phyloP scores from a whole-genome alignment of 2,888 invertebrate species.

The Diploptera punctata region DNA sequence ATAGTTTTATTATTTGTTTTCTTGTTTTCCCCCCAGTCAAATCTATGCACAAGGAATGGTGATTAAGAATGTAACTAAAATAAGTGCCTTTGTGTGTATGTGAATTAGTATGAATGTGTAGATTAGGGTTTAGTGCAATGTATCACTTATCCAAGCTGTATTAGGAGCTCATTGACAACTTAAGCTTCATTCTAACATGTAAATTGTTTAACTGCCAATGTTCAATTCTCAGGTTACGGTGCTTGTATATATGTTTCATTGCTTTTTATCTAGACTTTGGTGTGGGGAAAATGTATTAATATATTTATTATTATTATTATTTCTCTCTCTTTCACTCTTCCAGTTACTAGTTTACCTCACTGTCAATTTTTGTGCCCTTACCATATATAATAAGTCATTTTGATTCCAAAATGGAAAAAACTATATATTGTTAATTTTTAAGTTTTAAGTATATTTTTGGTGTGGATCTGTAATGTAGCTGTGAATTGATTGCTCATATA shows the following conservation, averaged over 20 bases:
- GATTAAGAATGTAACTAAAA: background rate
- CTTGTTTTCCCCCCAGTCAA: background rate
- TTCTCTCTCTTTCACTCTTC: constrained; percentile 16
- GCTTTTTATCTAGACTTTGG: constrained; percentile 11
- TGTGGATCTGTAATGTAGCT: constrained; percentile 17
- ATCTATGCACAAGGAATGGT: constrained; percentile 10
- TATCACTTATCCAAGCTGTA: background rate
- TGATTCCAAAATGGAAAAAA: background rate
- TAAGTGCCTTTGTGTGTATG: constrained; percentile 26
- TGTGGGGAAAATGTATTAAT: constrained; percentile 20
- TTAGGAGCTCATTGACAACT: constrained; percentile 3
- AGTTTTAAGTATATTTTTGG: background rate
- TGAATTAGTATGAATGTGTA: constrained; percentile 14
- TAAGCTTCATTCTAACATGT: constrained; percentile 10
- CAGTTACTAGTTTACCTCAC: constrained; percentile 7
- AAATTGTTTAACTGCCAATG: constrained; percentile 26
- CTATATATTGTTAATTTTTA: background rate
- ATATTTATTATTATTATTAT: background rate
- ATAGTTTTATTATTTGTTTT: background rate
- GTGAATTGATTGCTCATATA: constrained; percentile 17
- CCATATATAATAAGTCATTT: background rate
- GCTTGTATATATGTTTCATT: constrained; percentile 27
- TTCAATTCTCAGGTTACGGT: constrained; percentile 30
- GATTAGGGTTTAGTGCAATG: constrained; percentile 17
- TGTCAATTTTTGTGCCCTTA: constrained; percentile 11